phyloP scores from a whole-genome alignment of 2,888 invertebrate species.

The Orchesella flavescens region DNA sequence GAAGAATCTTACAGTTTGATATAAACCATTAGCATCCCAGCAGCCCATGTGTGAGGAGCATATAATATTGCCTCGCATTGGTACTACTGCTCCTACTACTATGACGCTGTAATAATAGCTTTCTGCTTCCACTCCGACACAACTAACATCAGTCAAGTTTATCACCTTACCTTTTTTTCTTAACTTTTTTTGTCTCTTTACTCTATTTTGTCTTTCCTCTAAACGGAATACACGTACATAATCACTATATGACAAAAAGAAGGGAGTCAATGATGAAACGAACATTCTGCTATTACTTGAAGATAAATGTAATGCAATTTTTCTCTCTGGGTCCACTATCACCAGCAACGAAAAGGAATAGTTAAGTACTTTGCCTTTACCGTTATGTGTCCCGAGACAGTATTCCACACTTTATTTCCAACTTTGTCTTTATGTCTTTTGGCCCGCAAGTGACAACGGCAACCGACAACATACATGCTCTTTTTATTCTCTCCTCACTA shows the following conservation, averaged over 20 bases:
- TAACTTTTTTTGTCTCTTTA: not conserved
- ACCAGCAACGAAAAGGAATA: slow-evolving; percentile 65
- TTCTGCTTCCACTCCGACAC: not conserved
- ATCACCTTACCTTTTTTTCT: slow-evolving; percentile 38
- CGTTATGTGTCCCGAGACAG: slow-evolving; percentile 71
- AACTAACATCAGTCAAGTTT: slow-evolving; percentile 41
- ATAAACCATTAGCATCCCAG: no score
- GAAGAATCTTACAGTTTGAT: no score
- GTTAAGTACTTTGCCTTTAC: slow-evolving; percentile 60
- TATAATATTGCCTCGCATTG: no score
- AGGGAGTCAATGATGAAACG: slow-evolving; percentile 61
- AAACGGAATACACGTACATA: slow-evolving; percentile 1
- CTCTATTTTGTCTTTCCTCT: not conserved
- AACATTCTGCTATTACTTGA: slow-evolving; percentile 48
- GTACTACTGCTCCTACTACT: no score
- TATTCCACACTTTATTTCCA: slow-evolving; percentile 66
- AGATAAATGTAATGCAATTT: slow-evolving; percentile 65
- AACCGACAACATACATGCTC: slow-evolving; percentile 19
- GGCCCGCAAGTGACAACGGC: slow-evolving; percentile 45
- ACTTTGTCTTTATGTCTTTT: slow-evolving; percentile 55
- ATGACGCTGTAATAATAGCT: no score
- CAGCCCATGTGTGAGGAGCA: no score
- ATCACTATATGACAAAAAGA: slow-evolving; percentile 9
- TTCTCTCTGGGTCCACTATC: slow-evolving; percentile 65
- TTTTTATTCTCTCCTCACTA: slow-evolving; percentile 22